phyloP scores from a whole-genome alignment of 30 jellyfish, hydroid and myxozoan genomes.

The Mastigias papua region DNA sequence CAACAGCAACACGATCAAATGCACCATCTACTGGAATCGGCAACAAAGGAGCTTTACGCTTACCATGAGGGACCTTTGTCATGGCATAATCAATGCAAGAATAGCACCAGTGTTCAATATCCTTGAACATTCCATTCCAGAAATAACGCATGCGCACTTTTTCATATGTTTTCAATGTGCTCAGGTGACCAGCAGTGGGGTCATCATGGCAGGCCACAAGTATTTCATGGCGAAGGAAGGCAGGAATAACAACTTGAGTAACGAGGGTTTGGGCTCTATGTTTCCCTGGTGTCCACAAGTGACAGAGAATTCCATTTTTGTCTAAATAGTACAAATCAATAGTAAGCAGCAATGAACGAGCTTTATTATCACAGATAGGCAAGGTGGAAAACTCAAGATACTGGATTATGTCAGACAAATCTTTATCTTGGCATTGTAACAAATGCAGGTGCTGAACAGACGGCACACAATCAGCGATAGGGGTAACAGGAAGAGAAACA shows the following conservation, averaged over 20 bases:
- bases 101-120: constrained; percentile 69
- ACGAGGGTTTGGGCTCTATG: constrained; percentile 13
- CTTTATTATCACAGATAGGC: constrained; percentile 9
- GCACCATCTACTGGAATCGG: constrained; percentile 53
- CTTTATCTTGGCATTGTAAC: constrained; percentile 29
- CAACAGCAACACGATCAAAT: constrained; percentile 52
- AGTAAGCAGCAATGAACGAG: constrained; percentile 19
- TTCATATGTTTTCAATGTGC: constrained; percentile 47
- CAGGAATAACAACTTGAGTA: constrained; percentile 51
- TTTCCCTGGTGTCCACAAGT: constrained; percentile 56
- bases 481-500: not conserved
- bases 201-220: constrained; percentile 57
- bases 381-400: constrained; percentile 12
- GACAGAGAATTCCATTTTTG: constrained; percentile 38
- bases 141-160: constrained; percentile 34
- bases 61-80: constrained; percentile 43
- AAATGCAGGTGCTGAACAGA: not conserved
- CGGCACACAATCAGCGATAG: not conserved
- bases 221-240: constrained; percentile 36
- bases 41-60: constrained; percentile 37
- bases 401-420: constrained; percentile 2
- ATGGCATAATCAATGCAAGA: constrained; percentile 73
- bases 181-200: constrained; percentile 61
- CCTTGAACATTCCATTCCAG: constrained; percentile 62
- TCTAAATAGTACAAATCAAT: constrained; percentile 32